phyloP scores from a whole-genome alignment of 2,113 vertebrate genomes.

The Chiloscyllium plagiosum region DNA sequence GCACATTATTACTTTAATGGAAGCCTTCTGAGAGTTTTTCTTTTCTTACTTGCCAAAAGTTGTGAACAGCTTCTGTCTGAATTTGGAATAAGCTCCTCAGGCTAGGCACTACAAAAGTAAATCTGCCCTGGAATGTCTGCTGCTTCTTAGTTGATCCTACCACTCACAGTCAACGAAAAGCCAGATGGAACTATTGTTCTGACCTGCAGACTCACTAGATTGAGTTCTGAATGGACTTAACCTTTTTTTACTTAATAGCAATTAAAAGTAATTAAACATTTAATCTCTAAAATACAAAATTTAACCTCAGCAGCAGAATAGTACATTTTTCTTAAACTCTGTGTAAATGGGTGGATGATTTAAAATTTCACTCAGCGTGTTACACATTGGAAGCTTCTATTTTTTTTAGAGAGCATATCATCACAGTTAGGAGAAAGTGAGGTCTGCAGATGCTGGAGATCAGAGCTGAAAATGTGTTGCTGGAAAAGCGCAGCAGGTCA shows the following conservation, averaged over 20 bases:
- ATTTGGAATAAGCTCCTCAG: background rate
- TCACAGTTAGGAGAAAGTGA: too few relatives aligned
- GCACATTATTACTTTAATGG: constrained; percentile 31
- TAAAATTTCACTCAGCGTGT: background rate
- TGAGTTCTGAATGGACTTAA: background rate
- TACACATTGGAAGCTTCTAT: background rate
- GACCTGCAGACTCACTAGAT: background rate
- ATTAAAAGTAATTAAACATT: background rate
- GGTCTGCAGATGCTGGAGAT: too few relatives aligned
- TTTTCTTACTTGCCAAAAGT: constrained; percentile 18
- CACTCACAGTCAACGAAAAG: background rate
- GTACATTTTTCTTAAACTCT: background rate
- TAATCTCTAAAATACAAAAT: background rate
- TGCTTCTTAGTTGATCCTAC: background rate
- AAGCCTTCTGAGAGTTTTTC: background rate
- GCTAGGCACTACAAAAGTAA: background rate
- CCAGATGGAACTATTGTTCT: background rate
- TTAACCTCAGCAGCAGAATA: background rate
- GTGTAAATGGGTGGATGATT: background rate
- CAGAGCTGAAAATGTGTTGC: too few relatives aligned
- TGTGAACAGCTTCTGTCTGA: background rate
- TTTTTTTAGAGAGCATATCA: background rate
- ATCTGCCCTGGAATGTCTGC: background rate
- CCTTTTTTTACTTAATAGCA: background rate
- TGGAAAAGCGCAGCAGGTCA: too few relatives aligned